Conservation (phyloP, 2,113 vertebrate genomes). For the Tapirus terrestris region DNA sequence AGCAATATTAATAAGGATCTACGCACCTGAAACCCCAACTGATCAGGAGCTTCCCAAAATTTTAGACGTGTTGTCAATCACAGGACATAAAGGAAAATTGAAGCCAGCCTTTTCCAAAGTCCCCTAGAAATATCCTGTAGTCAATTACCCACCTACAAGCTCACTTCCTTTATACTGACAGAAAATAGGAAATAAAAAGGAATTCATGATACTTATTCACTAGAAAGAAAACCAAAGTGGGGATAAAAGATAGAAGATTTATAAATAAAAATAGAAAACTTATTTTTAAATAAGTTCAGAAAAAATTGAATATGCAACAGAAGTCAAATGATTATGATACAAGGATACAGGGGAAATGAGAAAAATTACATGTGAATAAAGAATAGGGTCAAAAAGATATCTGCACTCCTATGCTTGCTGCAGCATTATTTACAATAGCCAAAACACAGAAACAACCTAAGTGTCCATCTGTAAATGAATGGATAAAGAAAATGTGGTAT, state of each 20-base stretch:
- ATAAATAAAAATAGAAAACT: background rate
- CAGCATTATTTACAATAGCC: background rate
- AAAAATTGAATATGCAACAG: background rate
- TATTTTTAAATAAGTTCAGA: slow-evolving; percentile 41
- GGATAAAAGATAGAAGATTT: background rate
- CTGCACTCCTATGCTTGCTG: background rate
- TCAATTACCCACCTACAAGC: background rate
- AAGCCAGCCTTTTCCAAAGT: background rate
- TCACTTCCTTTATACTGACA: background rate
- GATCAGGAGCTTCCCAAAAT: background rate
- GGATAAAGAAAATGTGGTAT: background rate
- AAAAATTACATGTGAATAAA: slow-evolving; percentile 19
- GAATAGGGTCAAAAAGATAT: background rate
- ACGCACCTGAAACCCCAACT: background rate
- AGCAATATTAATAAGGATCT: background rate
- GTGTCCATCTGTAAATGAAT: background rate
- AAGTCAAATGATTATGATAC: background rate
- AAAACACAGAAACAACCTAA: background rate
- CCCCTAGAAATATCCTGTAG: background rate
- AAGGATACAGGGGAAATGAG: slow-evolving; percentile 26
- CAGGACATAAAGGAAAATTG: background rate
- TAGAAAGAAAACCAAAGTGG: background rate
- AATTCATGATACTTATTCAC: background rate
- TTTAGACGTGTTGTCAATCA: background rate
- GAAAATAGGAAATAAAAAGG: background rate